Base-by-base conservation (phyloP, 1,140 invertebrate species). In the Solenopsis fugax region DNA sequence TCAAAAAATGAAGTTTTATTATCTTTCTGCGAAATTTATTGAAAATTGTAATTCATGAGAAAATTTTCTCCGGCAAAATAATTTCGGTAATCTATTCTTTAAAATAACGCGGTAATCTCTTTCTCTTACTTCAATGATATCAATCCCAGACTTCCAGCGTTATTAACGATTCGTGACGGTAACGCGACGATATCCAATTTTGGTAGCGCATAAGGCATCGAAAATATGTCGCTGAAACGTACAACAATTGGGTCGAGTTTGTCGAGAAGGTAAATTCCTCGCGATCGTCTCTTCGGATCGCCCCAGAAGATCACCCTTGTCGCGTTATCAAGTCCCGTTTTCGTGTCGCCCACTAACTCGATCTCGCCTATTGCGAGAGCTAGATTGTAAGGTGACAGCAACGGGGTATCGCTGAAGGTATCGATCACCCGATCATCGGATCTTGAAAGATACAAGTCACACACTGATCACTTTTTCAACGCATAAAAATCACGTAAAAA, bases 171-270 rank as follows among this genome's bases (percentile, higher is more conserved):
- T 85, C 96, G 96, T 81, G 97, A 96, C 4, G 97, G 97, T 56
- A 97, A 93, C 16, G 96, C 96, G 6, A 97, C 95, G 80, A 97
- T 91, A 92, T 98, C 97, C n/a, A 96, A 89, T 90, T 96, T 96
- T 5, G 95, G 93, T 37, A 96, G 92, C 5, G 96, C 96, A 91
- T 96, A 97, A 34, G 93, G 89, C 50, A 96, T 93, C 45, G 94
- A 95, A 89, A 97, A 96, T 88, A 96, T 96, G 1, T 96, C 94
- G 62, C 96, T 96, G 90, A 96, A 96, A 86, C 93, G 96, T 41
- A 95, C 93, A 6, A 97, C 90, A 56, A 96, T 93, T 48, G 94
- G 93, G 0, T 93, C 93, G n/a, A 97, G 95, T 37, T 96, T 94
- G 18, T 96, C 93, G 34, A 96, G 91, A 2, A 97, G 95, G 87